Conservation (phyloP, 2,888 invertebrate genomes). For the Macaria notata region DNA sequence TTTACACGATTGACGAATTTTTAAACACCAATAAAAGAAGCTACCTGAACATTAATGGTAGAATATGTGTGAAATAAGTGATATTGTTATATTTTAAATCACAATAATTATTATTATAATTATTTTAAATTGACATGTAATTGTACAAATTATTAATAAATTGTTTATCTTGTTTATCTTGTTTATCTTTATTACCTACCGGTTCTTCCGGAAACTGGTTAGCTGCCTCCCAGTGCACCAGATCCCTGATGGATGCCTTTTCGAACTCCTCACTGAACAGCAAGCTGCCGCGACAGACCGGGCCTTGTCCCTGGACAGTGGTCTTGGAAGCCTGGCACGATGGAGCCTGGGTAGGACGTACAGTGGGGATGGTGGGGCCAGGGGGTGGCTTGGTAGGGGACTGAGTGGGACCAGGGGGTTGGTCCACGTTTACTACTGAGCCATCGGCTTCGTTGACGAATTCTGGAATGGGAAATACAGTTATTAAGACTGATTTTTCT, state of each 20-base stretch:
- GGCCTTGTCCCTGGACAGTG: constrained; percentile 44
- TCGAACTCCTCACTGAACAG: constrained; percentile 84
- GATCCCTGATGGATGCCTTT: constrained; percentile 46
- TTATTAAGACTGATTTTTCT: no score
- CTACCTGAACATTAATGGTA: no score
- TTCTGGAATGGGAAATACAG: constrained; percentile 44
- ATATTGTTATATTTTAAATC: no score
- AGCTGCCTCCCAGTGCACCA: constrained; percentile 75
- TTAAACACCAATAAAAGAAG: no score
- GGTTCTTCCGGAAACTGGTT: constrained; percentile 83
- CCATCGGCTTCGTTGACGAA: constrained; percentile 60
- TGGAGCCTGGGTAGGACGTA: constrained; percentile 25
- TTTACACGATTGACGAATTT: no score
- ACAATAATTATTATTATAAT: no score
- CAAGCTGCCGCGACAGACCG: constrained; percentile 76
- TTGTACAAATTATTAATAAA: no score
- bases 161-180: no score
- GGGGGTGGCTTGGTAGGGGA: constrained; percentile 13
- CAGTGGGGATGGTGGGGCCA: constrained; percentile 9
- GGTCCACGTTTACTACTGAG: constrained; percentile 38
- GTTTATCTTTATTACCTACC: no score
- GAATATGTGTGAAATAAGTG: no score
- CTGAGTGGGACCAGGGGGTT: constrained; percentile 10
- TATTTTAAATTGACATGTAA: no score
- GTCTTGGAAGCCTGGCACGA: constrained; percentile 50